These are phyloP conservation scores for Cantharis lateralis DNA, from an alignment of 2,888 invertebrate genomes.

Conservation along the genomic window DNA sequence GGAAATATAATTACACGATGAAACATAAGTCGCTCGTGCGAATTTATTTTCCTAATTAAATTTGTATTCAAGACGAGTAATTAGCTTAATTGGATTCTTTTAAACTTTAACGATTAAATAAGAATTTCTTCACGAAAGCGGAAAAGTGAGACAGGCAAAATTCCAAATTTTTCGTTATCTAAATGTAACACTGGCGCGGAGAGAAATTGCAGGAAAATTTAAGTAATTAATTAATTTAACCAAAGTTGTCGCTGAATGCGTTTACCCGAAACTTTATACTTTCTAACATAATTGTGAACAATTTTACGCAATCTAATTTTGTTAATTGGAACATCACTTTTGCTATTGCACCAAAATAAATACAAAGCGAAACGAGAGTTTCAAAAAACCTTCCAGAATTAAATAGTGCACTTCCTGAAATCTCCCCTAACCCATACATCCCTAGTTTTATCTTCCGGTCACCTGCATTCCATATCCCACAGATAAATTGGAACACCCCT, in stretches of 20 bases:
- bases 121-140: not conserved
- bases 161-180: not conserved
- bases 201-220: not conserved
- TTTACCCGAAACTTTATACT: not conserved
- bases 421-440: not conserved
- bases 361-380: not conserved
- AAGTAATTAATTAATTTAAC: not conserved
- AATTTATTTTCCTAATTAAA: not conserved
- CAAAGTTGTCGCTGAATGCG: not conserved
- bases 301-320: slow-evolving; percentile 12
- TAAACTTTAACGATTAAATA: not conserved
- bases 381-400: not conserved
- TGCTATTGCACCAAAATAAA: slow-evolving; percentile 3
- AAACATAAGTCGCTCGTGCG: not conserved
- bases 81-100: not conserved
- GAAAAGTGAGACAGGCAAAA: not conserved
- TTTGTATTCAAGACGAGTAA: not conserved
- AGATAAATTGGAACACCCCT: not conserved
- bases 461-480: not conserved
- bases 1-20: not conserved
- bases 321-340: slow-evolving; percentile 11
- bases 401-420: not conserved
- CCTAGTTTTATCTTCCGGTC: not conserved
- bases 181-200: not conserved
- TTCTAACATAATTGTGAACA: not conserved